Conservation (phyloP, 2,113 vertebrate genomes). For the Galemys pyrenaicus region DNA sequence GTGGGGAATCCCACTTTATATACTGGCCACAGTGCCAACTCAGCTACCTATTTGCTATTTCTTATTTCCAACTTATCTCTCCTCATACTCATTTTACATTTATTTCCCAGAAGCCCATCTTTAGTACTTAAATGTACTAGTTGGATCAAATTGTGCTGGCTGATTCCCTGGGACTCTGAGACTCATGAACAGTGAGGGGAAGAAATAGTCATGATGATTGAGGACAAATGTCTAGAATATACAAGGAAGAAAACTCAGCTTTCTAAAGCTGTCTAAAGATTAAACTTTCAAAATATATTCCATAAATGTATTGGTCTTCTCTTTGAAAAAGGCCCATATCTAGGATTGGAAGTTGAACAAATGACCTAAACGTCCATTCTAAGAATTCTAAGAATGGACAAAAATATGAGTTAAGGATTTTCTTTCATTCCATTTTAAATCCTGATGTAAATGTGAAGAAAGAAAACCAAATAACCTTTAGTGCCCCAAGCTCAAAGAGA, state of each 20-base stretch:
- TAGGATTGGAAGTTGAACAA: not conserved
- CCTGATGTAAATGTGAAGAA: not conserved
- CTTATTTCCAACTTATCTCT: not conserved
- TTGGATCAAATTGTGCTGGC: not conserved
- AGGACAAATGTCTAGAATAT: not conserved
- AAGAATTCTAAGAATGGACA: constrained; percentile 2
- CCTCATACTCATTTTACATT: not conserved
- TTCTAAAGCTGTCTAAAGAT: not conserved
- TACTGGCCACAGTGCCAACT: not conserved
- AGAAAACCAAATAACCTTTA: not conserved
- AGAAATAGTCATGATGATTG: not conserved
- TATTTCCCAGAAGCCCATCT: not conserved
- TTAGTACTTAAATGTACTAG: not conserved
- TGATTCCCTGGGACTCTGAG: not conserved
- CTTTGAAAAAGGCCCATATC: not conserved
- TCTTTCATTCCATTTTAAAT: not conserved
- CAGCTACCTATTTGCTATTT: not conserved
- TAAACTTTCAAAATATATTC: not conserved
- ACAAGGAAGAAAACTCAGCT: not conserved
- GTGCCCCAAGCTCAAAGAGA: not conserved
- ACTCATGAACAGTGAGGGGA: not conserved
- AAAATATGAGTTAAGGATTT: not conserved
- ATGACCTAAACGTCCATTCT: not conserved
- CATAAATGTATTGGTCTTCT: not conserved
- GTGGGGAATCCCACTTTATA: not conserved